Base-by-base conservation (phyloP, 2,113 vertebrate species). In the Ctenodactylus gundi region DNA sequence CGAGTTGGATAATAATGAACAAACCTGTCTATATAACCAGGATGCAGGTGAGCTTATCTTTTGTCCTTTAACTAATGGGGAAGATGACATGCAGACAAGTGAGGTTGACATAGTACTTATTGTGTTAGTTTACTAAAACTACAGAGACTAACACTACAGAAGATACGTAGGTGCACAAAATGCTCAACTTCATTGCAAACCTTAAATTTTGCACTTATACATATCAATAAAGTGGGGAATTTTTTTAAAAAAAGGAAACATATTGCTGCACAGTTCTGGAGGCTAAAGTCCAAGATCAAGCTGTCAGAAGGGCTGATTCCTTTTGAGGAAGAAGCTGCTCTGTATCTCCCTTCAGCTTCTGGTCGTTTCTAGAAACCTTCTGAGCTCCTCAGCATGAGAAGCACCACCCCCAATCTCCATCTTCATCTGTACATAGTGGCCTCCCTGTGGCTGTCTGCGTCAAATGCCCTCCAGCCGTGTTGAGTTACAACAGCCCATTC, bases 1-100 rank as follows among this genome's bases (percentile, higher is more conserved):
- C 99, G 88, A 99, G 99, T 39, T 99, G 99, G 99, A 99, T 99
- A 97, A 99, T 99, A 98, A 99, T 99, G 99, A 99, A 99, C 98
- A 99, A 99, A 94, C 99, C 99, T 4, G 99, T 99, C 97, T 99
- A 99, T 94, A 99, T 99, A 97, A 99, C 99, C 78, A 99, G 99
- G 97, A 99, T 99, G 99, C 99, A 99, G 99, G 99, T 99, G 98
- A 98, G 95, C 62, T 53, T 73, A 29, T 73, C 80, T 77, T 21
- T 31, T 44, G 13, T 34, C 46, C 23, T 20, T 82, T 49, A 39
- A 44, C 27, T 39, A 58, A 34, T 17, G 64, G 89, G 68, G 36
- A 75, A 83, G 70, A 55, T 17, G 49, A 18, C 8, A 9, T 58
- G 60, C 88, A 87, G 34, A 57, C 57, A 4, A 15, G 2, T 51